Evolutionary conservation across 2,888 invertebrate genomes (phyloP).

Genomic region (Lissonota sp.): DNA sequence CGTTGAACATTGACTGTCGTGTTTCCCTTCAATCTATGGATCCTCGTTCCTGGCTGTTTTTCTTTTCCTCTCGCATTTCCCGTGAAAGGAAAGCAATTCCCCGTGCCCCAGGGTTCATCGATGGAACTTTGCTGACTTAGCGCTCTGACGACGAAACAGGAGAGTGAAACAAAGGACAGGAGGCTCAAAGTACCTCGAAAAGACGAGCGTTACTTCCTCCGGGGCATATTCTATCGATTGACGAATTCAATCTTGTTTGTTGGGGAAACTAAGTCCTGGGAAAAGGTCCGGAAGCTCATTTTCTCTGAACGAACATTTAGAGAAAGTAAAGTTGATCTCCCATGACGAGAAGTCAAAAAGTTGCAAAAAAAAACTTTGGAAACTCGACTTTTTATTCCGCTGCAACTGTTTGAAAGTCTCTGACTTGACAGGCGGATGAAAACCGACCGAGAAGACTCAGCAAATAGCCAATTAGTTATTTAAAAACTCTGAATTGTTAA

Average conservation of each 20-base stretch:
- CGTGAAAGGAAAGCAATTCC: not conserved
- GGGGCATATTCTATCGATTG: not conserved
- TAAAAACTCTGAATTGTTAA: no score
- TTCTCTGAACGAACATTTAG: not conserved
- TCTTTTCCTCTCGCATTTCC: not conserved
- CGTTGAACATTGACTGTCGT: no score
- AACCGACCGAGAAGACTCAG: no score
- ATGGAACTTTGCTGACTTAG: not conserved
- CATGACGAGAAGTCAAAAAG: not conserved
- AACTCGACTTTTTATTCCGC: not conserved
- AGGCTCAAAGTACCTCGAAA: not conserved
- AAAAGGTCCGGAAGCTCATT: not conserved
- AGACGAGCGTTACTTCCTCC: not conserved
- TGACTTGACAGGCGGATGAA: not conserved
- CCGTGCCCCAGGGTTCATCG: slow-evolving; percentile 8
- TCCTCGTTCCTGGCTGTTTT: not conserved
- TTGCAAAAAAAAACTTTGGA: not conserved
- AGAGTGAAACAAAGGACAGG: not conserved
- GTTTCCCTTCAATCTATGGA: not conserved
- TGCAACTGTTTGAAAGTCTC: slow-evolving; percentile 21
- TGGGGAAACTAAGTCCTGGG: not conserved
- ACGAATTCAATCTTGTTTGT: not conserved
- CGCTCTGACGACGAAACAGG: not conserved
- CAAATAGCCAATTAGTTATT: no score
- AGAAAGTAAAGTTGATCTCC: not conserved